A percentile compares a stretch with the other conserved stretches of the same genome.
Evolutionary conservation across 2,888 invertebrate species (phyloP).

Genomic region (Dryadula phaetusa): DNA sequence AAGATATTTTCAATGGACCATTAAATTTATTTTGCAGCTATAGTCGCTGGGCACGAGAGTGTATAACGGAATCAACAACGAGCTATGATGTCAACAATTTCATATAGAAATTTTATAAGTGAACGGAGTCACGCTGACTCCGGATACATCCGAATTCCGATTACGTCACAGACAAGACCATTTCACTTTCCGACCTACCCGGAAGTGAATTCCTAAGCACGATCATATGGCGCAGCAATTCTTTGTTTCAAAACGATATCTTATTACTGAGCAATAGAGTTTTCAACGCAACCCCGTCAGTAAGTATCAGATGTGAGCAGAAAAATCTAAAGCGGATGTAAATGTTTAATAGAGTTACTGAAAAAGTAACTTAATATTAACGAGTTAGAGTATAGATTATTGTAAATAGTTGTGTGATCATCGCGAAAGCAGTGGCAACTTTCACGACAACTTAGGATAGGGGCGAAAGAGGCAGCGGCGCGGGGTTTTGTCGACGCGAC

Average conservation of each 20-base stretch:
- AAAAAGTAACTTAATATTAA: slow-evolving; percentile 75
- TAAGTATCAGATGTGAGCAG: slow-evolving; percentile 72
- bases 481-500: slow-evolving; percentile 75
- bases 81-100: slow-evolving; percentile 79
- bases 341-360: slow-evolving; percentile 65
- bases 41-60: slow-evolving; percentile 66
- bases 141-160: slow-evolving; percentile 84
- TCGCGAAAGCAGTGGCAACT: slow-evolving; percentile 84
- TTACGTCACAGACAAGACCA: slow-evolving; percentile 84
- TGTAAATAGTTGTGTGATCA: slow-evolving; percentile 59
- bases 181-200: slow-evolving; percentile 85
- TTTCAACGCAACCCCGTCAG: slow-evolving; percentile 53
- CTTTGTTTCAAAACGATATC: slow-evolving; percentile 62
- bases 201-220: slow-evolving; percentile 84
- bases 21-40: slow-evolving; percentile 45
- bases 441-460: slow-evolving; percentile 79
- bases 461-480: slow-evolving; percentile 70
- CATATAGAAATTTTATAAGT: slow-evolving; percentile 78
- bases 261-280: slow-evolving; percentile 59
- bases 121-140: slow-evolving; percentile 81
- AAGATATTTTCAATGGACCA: slow-evolving; percentile 46
- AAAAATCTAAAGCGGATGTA: slow-evolving; percentile 81
- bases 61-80: slow-evolving; percentile 54
- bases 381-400: slow-evolving; percentile 74
- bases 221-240: slow-evolving; percentile 80